These are phyloP conservation scores for Drosophila melanocephala DNA, from an alignment of 2,888 invertebrate genomes.

Conservation along the genomic window DNA sequence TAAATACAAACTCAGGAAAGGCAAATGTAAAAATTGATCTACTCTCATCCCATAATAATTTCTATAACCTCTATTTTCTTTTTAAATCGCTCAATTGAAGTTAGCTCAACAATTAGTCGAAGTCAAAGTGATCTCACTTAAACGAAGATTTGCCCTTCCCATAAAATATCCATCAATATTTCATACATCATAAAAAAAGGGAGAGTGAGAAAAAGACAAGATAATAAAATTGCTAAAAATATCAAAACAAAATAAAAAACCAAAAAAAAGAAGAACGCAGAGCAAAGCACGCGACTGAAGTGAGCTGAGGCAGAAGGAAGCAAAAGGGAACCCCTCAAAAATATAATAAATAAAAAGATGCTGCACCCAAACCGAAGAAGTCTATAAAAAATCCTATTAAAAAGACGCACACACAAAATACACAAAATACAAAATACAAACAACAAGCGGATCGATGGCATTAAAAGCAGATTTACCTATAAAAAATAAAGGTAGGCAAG, in stretches of 20 bases:
- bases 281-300: constrained; percentile 73
- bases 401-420: constrained; percentile 65
- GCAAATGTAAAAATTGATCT: background rate
- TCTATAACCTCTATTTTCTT: background rate
- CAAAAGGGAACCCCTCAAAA: constrained; percentile 35
- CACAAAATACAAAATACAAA: constrained; percentile 44
- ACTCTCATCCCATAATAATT: background rate
- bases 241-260: constrained; percentile 48
- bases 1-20: background rate
- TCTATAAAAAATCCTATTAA: constrained; percentile 81
- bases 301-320: constrained; percentile 37
- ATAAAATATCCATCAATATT: constrained; percentile 56
- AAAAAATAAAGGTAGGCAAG: constrained; percentile 66
- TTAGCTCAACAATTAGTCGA: constrained; percentile 40
- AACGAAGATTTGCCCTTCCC: constrained; percentile 5
- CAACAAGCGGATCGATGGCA: constrained; percentile 66
- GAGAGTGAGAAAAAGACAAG: constrained; percentile 37
- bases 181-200: constrained; percentile 66
- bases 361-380: constrained; percentile 38
- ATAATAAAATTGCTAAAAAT: constrained; percentile 72
- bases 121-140: constrained; percentile 35
- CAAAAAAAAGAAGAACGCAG: constrained; percentile 6
- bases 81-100: constrained; percentile 4
- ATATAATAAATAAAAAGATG: constrained; percentile 36
- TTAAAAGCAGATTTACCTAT: constrained; percentile 78